Conservation (phyloP, 2,113 vertebrate species). For the Brienomyrus brachyistius region DNA sequence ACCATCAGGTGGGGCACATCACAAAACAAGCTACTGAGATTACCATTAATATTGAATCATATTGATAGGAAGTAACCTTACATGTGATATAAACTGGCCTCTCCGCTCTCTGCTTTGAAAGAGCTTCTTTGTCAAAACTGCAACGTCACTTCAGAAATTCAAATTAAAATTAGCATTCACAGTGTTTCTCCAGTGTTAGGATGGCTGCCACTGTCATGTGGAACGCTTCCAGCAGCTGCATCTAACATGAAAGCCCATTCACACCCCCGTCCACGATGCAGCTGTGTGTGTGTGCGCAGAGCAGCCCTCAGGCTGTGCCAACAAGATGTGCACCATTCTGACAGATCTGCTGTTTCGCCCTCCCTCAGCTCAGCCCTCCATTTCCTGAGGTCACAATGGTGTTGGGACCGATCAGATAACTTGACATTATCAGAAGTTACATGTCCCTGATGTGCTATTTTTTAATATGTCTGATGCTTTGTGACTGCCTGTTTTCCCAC, state of each 20-base stretch:
- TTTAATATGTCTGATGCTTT: neutral
- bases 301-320: neutral
- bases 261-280: neutral
- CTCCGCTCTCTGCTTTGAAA: neutral
- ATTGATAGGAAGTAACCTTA: neutral
- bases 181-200: neutral
- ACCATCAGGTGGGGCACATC: neutral
- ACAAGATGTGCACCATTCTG: neutral
- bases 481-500: neutral
- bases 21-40: neutral
- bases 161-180: neutral
- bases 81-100: neutral
- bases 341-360: neutral
- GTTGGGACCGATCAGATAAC: neutral
- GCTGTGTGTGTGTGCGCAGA: neutral
- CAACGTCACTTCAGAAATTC: neutral
- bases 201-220: neutral
- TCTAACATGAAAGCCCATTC: neutral
- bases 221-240: neutral
- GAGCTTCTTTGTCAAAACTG: neutral
- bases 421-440: neutral
- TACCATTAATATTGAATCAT: neutral
- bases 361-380: neutral
- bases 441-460: constrained; percentile 1
- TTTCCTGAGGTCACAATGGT: neutral